A percentile compares a stretch with the other conserved stretches of the same genome.
These are phyloP conservation scores for Miniopterus natalensis DNA, from an alignment of 2,113 vertebrate species.

Conservation along the genomic window DNA sequence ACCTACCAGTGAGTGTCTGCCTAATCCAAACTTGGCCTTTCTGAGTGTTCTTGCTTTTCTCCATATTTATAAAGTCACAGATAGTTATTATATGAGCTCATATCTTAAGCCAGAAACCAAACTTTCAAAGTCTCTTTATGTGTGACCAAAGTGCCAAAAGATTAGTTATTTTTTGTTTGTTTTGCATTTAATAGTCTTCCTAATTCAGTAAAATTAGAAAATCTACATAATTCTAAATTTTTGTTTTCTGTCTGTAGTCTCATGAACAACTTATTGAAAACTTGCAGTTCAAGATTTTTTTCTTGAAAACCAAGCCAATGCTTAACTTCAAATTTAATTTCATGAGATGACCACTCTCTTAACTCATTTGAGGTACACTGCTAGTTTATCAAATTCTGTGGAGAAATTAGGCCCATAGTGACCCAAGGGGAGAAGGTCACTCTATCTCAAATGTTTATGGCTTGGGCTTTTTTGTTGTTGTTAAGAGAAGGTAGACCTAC, in stretches of 20 bases:
- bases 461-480: not conserved
- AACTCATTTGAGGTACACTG: not conserved
- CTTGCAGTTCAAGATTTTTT: slow-evolving; percentile 46
- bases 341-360: not conserved
- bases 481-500: not conserved
- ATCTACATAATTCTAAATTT: slow-evolving; percentile 9
- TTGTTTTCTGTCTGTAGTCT: slow-evolving; percentile 10
- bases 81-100: not conserved
- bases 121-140: slow-evolving; percentile 33
- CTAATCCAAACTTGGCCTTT: slow-evolving; percentile 36
- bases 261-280: slow-evolving; percentile 34
- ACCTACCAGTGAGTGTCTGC: not conserved
- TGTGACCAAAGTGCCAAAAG: not conserved
- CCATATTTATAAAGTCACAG: not conserved
- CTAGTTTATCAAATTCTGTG: not conserved
- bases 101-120: slow-evolving; percentile 24
- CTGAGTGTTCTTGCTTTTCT: slow-evolving; percentile 35
- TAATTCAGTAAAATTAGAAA: slow-evolving; percentile 45
- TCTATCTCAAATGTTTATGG: not conserved
- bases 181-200: slow-evolving; percentile 27
- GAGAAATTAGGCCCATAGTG: not conserved
- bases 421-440: not conserved
- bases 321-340: slow-evolving; percentile 30
- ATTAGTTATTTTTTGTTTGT: not conserved
- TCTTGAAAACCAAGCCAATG: not conserved